Conservation (phyloP, 35 echinoderm and acorn worm genomes). For the Ophiothrix spiculata region DNA sequence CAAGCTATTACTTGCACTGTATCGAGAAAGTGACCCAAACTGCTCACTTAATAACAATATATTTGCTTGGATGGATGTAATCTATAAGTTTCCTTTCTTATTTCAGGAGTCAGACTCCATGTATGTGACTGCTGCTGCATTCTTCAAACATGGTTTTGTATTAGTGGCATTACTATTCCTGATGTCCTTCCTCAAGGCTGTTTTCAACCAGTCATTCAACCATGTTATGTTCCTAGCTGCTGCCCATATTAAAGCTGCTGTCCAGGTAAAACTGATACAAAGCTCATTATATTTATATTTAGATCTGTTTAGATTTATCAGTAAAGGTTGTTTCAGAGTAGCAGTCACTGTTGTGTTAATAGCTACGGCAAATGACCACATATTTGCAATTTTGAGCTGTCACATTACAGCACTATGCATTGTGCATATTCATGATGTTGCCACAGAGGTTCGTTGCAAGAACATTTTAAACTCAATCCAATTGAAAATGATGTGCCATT, state of each 20-base stretch:
- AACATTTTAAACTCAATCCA: too few species aligned
- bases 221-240: constrained; percentile 77
- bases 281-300: too few species aligned
- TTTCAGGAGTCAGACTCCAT: constrained; percentile 17
- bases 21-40: neutral
- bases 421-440: too few species aligned
- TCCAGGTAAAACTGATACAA: constrained; percentile 82
- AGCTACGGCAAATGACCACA: too few species aligned
- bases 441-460: too few species aligned
- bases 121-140: constrained; percentile 52
- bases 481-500: too few species aligned
- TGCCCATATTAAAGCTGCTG: constrained; percentile 72
- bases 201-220: constrained; percentile 77
- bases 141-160: constrained; percentile 79
- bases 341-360: too few species aligned
- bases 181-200: constrained; percentile 42
- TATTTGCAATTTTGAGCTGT: too few species aligned
- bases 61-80: neutral
- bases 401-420: too few species aligned
- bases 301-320: too few species aligned
- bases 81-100: neutral
- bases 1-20: neutral
- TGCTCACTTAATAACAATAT: neutral
- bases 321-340: too few species aligned
- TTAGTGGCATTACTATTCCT: constrained; percentile 57